Evolutionary conservation across 2,888 invertebrate genomes (phyloP), one percentile per base, ranked within the genome.

Genomic region (Pammene aurita): DNA sequence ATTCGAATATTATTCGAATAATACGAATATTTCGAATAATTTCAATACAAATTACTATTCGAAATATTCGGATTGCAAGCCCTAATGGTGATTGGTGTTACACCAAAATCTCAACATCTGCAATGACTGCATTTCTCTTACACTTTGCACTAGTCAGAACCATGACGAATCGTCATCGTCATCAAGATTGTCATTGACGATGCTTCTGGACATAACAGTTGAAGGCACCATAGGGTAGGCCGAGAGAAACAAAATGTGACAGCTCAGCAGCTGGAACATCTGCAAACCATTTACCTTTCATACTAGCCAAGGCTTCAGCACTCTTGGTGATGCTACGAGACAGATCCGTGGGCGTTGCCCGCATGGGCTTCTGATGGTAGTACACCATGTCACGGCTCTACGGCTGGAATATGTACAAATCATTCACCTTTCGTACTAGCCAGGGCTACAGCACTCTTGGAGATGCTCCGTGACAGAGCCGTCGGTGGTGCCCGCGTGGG

Each of bases 241-340:
- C n/a, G n/a, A n/a, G n/a, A n/a, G n/a, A n/a, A n/a, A n/a, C n/a
- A n/a, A n/a, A n/a, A n/a, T n/a, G n/a, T n/a, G n/a, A n/a, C n/a
- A n/a, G n/a, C n/a, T 6, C 16, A 13, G 5, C 18, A 11, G 7
- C 52, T 11, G 7, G 6, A 13, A 26, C 18, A 26, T 0, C 7
- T 52, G 13, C 26, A 52, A 26, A 1, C 83, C 1, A 2, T 26
- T 81, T 80, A 88, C 87, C 87, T 77, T 84, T 86, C 5, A 82
- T 80, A 46, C 83, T 83, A 7, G 85, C 83, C 18, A 93, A 78
- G 5, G 88, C 87, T 72, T 93, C 93, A 65, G 50, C 50, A 5
- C 50, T 50, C 18, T 50, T 50, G 16, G 7, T 10, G 16, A 50
- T 50, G 7, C 50, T 18, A 16, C 18, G 16, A 18, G 16, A 50